Base-by-base conservation (phyloP, 2,888 invertebrate species). In the Athalia circularis region DNA sequence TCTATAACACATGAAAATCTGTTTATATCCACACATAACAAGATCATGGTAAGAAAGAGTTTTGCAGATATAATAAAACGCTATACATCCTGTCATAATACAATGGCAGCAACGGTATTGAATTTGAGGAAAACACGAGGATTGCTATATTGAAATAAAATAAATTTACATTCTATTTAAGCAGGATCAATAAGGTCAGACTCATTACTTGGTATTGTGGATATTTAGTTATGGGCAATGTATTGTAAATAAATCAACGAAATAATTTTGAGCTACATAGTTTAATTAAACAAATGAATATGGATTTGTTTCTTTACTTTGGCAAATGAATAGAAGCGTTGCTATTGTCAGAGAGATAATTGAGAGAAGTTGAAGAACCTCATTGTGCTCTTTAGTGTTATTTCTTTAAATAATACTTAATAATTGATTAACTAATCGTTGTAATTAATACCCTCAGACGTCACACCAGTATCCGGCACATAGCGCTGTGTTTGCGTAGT, bases 381-480 rank as follows among this genome's bases (percentile, higher is more conserved):
- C 54, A 54, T 54, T 6, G 4, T 9, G n/a, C 3, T 6, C 4
- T n/a, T 54, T 7, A 7, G 3, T 15, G 0, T 15, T n/a, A 9
- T 11, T 54, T 54, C 11, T 15, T 11, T n/a, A 68, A 68, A 68
- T 68, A 54, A 13, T 43, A 11, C 9, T 68, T 54, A 68, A n/a
- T 61, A 80, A 79, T 86, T 87, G 85, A 86, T 87, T 86, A 84
- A 85, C 85, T 86, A 85, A 86, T 85, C 86, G 82, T 79, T 77
- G 70, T 80, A 86, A 86, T 86, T 85, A 81, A 79, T 59, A 75
- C 64, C 76, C 65, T 48, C 76, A 67, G 65, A 76, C 79, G 67
- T 76, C 79, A 79, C 79, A 65, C 76, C 76, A 75, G 62, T 62
- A 61, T 75, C 52, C 75, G 75, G 64, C 62, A 8, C 8, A 9